Conservation (phyloP, 2,797 vertebrate genomes). For the Vipera latastei region DNA sequence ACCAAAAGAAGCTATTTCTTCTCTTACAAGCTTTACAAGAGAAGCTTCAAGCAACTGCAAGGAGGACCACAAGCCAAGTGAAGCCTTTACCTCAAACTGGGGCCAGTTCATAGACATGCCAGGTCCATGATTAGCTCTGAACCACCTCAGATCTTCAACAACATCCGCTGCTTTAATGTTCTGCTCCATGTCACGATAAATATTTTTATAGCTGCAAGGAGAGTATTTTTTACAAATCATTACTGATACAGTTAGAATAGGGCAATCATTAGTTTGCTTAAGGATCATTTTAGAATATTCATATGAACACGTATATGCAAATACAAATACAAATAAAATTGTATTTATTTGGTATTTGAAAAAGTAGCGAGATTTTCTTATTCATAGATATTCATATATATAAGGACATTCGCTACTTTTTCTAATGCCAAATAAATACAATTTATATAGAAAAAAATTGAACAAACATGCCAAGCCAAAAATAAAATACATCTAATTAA, state of each 20-base stretch:
- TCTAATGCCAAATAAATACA: background rate
- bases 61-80: background rate
- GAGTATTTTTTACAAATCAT: constrained; percentile 23
- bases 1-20: background rate
- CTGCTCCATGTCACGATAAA: constrained; percentile 90
- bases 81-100: constrained; percentile 89
- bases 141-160: constrained; percentile 92
- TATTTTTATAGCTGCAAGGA: constrained; percentile 81
- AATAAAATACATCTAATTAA: background rate
- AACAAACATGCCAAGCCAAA: background rate
- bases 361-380: no score
- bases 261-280: background rate
- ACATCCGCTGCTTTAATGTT: constrained; percentile 83
- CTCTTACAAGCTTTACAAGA: background rate
- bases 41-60: background rate
- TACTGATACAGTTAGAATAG: background rate
- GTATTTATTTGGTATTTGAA: no score
- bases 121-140: constrained; percentile 88
- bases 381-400: background rate
- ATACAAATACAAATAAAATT: no score
- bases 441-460: background rate
- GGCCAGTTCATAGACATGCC: constrained; percentile 99
- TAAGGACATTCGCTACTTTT: background rate
- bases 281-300: background rate
- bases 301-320: no score